Base-by-base conservation (phyloP, 1,140 invertebrate species). In the Cydia strobilella region DNA sequence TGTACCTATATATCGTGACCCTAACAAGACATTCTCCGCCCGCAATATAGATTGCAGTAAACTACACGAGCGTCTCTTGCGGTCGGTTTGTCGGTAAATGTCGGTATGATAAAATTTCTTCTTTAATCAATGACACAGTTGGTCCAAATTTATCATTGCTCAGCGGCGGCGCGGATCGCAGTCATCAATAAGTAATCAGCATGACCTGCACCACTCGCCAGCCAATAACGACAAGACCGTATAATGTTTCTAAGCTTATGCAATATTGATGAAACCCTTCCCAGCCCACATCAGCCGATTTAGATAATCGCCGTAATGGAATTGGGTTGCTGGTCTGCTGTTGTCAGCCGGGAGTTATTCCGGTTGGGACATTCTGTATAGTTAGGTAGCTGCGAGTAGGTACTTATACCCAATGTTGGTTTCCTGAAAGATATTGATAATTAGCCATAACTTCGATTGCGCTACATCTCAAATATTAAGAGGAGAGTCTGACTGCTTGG, bases 161-260 rank as follows among this genome's bases (percentile, higher is more conserved):
- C 48, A 42, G 76, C 74, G 65, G 65, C 54, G 76, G 54, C 31
- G 69, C 63, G 42, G 77, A 18, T 76, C 74, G 77, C 80, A 66
- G 84, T 86, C 88, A 85, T 88, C 83, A 88, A 88, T 86, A 86
- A 85, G 84, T 87, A 87, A 88, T 87, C 85, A 89, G 83, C 74
- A 79, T 72, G 81, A 79, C 82, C 78, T 73, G 75, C 27, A 10
- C 25, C 75, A 63, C 59, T 76, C 69, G 59, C 75, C 54, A 35
- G 48, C 72, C 75, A 73, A 73, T 74, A 73, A 51, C 59, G 72
- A 42, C 48, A 75, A 75, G 71, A 75, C 63, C 74, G 59, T 75
- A 66, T 51, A 72, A 76, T 76, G 73, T 76, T 74, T 77, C 73
- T 72, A 25, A 75, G 54, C 76, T 74, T 74, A 65, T 76, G 71